Evolutionary conservation across 92 coral and sea anemone genomes (phyloP).

Genomic region (Epizoanthus fatuus): DNA sequence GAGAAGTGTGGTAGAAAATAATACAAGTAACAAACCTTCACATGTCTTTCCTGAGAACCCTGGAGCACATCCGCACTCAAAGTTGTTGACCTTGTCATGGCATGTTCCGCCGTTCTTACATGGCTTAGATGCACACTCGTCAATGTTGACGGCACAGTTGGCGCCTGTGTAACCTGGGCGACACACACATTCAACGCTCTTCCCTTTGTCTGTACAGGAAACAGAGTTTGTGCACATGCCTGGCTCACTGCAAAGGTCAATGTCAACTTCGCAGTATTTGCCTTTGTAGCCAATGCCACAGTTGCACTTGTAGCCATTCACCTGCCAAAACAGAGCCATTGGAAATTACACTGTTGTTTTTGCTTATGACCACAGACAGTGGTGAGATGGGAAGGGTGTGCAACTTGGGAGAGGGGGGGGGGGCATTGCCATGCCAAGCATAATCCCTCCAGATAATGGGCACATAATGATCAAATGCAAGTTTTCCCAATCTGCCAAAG

Average conservation of each 20-base stretch:
- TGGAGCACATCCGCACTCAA: slow-evolving; percentile 81
- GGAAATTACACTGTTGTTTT: neutral
- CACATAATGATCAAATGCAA: too few relatives aligned
- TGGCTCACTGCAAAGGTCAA: slow-evolving; percentile 92
- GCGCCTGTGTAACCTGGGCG: slow-evolving; percentile 93
- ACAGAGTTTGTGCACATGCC: slow-evolving; percentile 80
- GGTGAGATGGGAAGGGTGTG: too few relatives aligned
- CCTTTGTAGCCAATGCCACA: slow-evolving; percentile 95
- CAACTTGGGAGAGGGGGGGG: too few relatives aligned
- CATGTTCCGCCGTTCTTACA: slow-evolving; percentile 97
- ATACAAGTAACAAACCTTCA: slow-evolving; percentile 70
- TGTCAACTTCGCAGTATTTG: slow-evolving; percentile 82
- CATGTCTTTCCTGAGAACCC: slow-evolving; percentile 90
- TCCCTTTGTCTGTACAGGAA: slow-evolving; percentile 89
- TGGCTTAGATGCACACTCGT: slow-evolving; percentile 91
- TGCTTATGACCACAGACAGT: neutral
- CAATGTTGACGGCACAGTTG: slow-evolving; percentile 92
- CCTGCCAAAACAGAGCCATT: slow-evolving; percentile 5
- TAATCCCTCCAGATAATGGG: too few relatives aligned
- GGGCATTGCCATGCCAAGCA: too few relatives aligned
- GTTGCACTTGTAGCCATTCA: slow-evolving; percentile 86
- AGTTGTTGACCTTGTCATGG: slow-evolving; percentile 81
- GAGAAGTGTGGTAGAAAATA: neutral
- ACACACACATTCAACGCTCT: slow-evolving; percentile 86
- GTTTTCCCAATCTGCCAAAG: too few relatives aligned